Evolutionary conservation across 2,888 invertebrate genomes (phyloP).

Genomic region (Ypsolopha sequella): DNA sequence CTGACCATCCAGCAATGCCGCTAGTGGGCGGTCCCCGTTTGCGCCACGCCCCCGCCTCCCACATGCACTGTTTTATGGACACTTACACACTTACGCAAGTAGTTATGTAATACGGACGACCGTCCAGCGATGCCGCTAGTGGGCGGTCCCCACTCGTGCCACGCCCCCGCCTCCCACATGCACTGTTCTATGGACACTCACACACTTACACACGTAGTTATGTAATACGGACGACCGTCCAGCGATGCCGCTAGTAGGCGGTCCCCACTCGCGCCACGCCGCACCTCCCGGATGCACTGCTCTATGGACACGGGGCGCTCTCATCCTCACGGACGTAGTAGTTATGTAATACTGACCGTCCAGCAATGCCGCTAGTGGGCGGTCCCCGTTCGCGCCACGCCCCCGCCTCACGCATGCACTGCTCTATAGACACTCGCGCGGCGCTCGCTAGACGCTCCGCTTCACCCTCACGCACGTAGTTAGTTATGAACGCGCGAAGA

Average conservation of each 20-base stretch:
- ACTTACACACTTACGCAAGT: neutral
- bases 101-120: neutral
- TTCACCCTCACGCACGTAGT: constrained; percentile 90
- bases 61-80: constrained; percentile 72
- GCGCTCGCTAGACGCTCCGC: constrained; percentile 71
- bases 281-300: neutral
- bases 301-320: constrained; percentile 65
- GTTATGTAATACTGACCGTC: neutral
- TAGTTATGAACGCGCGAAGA: constrained; percentile 85
- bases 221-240: neutral
- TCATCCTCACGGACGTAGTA: constrained; percentile 92
- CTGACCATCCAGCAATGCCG: neutral
- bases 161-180: neutral
- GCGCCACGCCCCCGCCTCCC: constrained; percentile 79
- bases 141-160: constrained; percentile 72
- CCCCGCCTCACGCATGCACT: constrained; percentile 76
- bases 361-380: constrained; percentile 28
- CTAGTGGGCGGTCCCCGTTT: constrained; percentile 73
- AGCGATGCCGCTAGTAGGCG: too few species aligned
- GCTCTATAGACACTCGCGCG: constrained; percentile 47
- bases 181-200: constrained; percentile 20
- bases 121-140: too few species aligned
- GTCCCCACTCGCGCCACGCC: constrained; percentile 72
- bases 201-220: neutral
- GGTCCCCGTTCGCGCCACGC: constrained; percentile 84